phyloP scores from a whole-genome alignment of 2,888 invertebrate genomes.

The Nowickia ferox region DNA sequence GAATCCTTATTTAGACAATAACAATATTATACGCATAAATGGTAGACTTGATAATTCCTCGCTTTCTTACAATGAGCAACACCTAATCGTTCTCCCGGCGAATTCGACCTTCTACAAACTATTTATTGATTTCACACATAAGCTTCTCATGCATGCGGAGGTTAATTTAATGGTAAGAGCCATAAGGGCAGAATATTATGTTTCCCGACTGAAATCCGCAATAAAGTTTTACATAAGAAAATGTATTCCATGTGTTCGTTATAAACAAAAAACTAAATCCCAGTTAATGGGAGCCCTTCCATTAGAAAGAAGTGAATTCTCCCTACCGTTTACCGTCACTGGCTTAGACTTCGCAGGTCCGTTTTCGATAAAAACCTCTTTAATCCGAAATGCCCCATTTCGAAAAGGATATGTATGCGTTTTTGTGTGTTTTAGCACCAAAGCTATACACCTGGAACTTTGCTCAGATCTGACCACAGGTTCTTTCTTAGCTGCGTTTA shows the following conservation, averaged over 20 bases:
- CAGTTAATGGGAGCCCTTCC: constrained; percentile 21
- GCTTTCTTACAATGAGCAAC: too few relatives aligned
- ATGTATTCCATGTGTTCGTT: constrained; percentile 45
- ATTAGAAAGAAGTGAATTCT: not conserved
- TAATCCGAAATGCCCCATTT: not conserved
- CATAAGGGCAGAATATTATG: constrained; percentile 1
- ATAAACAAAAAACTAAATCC: not conserved
- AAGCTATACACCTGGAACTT: constrained; percentile 53
- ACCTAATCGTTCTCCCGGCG: too few relatives aligned
- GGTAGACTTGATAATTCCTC: constrained; percentile 23
- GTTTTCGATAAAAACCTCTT: constrained; percentile 2
- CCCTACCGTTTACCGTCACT: not conserved
- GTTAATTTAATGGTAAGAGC: not conserved
- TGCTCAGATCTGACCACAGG: constrained; percentile 52
- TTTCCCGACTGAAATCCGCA: not conserved
- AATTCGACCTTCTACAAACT: not conserved
- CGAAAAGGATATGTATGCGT: constrained; percentile 59
- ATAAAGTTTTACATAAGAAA: not conserved
- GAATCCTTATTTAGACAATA: constrained; percentile 55
- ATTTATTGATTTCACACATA: constrained; percentile 27
- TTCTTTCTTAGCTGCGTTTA: constrained; percentile 54
- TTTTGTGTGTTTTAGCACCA: constrained; percentile 58
- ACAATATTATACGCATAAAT: constrained; percentile 34
- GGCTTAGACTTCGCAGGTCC: constrained; percentile 8
- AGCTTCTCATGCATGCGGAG: not conserved